A percentile compares a stretch with the other conserved stretches of the same genome.
phyloP scores from a whole-genome alignment of 2,113 vertebrate species.

The Chloropsis hardwickii region DNA sequence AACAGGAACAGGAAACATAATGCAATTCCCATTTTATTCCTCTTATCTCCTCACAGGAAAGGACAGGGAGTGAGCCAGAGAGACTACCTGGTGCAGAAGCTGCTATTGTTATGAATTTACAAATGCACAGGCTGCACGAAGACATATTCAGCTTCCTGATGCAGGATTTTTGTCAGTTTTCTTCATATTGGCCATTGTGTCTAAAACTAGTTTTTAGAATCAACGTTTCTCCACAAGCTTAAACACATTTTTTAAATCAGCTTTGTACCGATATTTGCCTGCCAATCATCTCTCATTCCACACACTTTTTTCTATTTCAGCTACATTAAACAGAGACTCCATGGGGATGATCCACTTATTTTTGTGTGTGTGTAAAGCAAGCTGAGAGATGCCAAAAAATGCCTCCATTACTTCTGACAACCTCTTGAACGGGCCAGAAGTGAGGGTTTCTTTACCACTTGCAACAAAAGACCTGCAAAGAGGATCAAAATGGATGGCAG shows the following conservation, averaged over 20 bases:
- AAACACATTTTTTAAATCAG: not conserved
- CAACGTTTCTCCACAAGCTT: accelerated
- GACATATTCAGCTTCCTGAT: not conserved
- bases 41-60: not conserved
- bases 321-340: not conserved
- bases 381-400: not conserved
- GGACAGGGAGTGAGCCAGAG: not conserved
- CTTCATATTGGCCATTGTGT: not conserved
- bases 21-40: not conserved
- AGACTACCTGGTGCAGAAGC: not conserved
- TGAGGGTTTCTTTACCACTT: not conserved
- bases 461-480: not conserved
- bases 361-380: not conserved
- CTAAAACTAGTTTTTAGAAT: not conserved
- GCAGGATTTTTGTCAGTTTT: not conserved
- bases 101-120: not conserved
- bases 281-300: not conserved
- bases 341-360: not conserved
- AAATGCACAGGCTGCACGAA: not conserved
- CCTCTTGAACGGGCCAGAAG: not conserved
- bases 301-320: not conserved
- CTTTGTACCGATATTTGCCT: not conserved
- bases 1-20: not conserved
- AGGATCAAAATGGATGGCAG: not conserved
- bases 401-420: not conserved